These are phyloP conservation scores for Bicyclus anynana DNA, from an alignment of 1,140 invertebrate genomes.

Conservation along the genomic window DNA sequence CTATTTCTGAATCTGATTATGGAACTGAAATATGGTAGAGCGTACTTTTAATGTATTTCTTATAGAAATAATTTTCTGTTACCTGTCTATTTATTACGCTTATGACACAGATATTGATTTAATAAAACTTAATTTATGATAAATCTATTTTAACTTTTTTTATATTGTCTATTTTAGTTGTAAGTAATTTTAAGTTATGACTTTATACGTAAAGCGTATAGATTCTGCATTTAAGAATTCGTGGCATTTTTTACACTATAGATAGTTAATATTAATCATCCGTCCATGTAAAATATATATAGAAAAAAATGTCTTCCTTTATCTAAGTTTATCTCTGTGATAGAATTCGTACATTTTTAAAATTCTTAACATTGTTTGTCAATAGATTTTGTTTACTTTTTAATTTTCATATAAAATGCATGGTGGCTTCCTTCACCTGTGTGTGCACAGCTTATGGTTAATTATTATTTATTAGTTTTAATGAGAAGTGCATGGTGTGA, in stretches of 20 bases:
- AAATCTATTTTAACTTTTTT: constrained; percentile 1
- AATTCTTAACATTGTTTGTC: not conserved
- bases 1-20: constrained; percentile 78
- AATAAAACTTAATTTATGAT: constrained; percentile 11
- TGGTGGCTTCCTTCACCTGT: constrained; percentile 65
- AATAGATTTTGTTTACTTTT: constrained; percentile 10
- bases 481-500: constrained; percentile 74
- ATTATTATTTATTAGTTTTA: constrained; percentile 52
- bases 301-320: constrained; percentile 46
- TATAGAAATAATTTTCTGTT: constrained; percentile 28
- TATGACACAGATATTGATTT: constrained; percentile 30
- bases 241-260: not conserved
- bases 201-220: constrained; percentile 4
- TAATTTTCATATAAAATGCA: constrained; percentile 49
- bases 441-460: constrained; percentile 63
- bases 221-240: not conserved
- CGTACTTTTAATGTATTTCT: not conserved
- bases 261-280: constrained; percentile 11
- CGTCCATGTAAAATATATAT: constrained; percentile 33
- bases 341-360: constrained; percentile 27
- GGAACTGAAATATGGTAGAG: constrained; percentile 88
- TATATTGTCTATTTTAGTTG: constrained; percentile 18
- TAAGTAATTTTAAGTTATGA: constrained; percentile 21
- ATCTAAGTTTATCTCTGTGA: constrained; percentile 48
- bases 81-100: constrained; percentile 42